Evolutionary conservation across 2,113 vertebrate genomes (phyloP).

Genomic region (Pampusana beccarii): DNA sequence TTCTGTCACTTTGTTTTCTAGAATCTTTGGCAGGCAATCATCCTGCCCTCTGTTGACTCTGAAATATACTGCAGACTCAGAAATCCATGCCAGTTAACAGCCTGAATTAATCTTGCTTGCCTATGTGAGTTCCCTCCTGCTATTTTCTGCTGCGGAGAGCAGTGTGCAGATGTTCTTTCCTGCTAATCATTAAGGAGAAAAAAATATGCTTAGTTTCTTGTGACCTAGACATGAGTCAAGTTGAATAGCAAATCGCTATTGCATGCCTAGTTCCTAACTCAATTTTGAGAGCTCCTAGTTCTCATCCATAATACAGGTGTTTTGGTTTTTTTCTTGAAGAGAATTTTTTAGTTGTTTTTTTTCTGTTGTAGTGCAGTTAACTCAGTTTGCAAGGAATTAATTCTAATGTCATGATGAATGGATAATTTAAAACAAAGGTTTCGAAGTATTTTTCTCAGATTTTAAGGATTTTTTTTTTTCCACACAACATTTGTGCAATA

Average conservation of each 20-base stretch:
- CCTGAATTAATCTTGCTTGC: not conserved
- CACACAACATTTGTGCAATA: not conserved
- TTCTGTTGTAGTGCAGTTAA: not conserved
- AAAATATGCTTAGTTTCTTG: not conserved
- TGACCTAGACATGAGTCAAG: not conserved
- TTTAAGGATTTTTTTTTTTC: not conserved
- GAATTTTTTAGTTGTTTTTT: not conserved
- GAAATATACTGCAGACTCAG: not conserved
- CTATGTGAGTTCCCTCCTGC: not conserved
- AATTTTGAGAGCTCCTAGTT: not conserved
- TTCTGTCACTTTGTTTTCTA: not conserved
- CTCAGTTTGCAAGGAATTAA: not conserved
- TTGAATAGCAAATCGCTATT: not conserved
- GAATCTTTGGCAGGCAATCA: not conserved
- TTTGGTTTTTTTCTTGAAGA: not conserved
- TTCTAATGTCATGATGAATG: not conserved
- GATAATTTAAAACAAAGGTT: not conserved
- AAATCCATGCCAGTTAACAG: not conserved
- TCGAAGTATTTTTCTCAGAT: not conserved
- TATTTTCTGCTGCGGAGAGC: not conserved
- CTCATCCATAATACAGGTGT: not conserved
- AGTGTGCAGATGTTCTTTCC: not conserved
- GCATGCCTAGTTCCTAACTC: not conserved
- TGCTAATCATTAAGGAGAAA: not conserved
- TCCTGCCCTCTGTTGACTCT: not conserved